phyloP scores from a whole-genome alignment of 2,797 vertebrate species.

The Loris lydekkerianus region DNA sequence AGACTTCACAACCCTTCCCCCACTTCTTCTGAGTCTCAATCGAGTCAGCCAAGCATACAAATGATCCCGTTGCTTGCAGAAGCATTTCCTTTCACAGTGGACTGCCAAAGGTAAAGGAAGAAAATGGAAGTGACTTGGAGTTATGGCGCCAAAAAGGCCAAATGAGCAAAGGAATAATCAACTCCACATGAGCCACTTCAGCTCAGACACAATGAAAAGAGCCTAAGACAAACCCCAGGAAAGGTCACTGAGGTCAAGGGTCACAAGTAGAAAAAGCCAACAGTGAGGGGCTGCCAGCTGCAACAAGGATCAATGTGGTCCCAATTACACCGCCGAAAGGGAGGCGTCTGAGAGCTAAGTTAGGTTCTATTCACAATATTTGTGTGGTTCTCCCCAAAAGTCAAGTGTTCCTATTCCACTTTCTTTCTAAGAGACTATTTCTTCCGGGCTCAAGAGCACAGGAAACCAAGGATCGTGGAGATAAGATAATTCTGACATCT shows the following conservation, averaged over 20 bases:
- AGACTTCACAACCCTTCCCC: slow-evolving; percentile 81
- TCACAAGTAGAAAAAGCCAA: slow-evolving; percentile 89
- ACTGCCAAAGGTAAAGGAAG: slow-evolving; percentile 84
- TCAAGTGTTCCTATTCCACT: slow-evolving; percentile 76
- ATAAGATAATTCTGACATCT: slow-evolving; percentile 80
- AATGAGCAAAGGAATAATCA: slow-evolving; percentile 92
- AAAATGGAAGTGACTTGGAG: slow-evolving; percentile 90
- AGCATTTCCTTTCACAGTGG: slow-evolving; percentile 88
- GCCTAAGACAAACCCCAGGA: slow-evolving; percentile 89
- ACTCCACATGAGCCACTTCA: slow-evolving; percentile 91
- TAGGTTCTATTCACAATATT: slow-evolving; percentile 73
- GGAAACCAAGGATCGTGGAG: slow-evolving; percentile 80
- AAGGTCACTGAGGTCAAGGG: slow-evolving; percentile 89
- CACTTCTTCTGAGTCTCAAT: slow-evolving; percentile 82
- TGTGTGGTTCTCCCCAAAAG: slow-evolving; percentile 25
- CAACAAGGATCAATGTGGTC: slow-evolving; percentile 88
- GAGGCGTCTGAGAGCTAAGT: slow-evolving; percentile 53
- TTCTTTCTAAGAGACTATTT: slow-evolving; percentile 71
- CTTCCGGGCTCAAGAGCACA: slow-evolving; percentile 76
- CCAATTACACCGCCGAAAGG: slow-evolving; percentile 86
- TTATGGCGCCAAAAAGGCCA: slow-evolving; percentile 90
- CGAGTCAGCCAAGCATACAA: slow-evolving; percentile 84
- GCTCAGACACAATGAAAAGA: slow-evolving; percentile 88
- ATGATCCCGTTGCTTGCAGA: slow-evolving; percentile 86
- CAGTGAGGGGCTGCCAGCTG: slow-evolving; percentile 87